Conservation (phyloP, 2,797 vertebrate genomes). For the Gila robusta region DNA sequence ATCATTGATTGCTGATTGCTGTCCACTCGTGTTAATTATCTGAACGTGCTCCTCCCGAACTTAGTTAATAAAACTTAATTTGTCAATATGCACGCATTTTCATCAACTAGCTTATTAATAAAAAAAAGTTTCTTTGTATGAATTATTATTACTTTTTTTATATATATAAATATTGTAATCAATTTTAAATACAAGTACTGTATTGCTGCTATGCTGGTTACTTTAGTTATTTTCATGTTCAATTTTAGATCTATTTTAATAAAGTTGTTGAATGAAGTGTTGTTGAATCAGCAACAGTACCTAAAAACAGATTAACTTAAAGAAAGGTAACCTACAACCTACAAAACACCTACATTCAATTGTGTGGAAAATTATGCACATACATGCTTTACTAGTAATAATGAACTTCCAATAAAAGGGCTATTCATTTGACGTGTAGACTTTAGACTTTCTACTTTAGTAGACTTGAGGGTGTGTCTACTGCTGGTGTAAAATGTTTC, state of each 20-base stretch:
- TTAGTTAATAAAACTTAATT: no score
- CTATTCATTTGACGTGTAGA: neutral
- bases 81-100: no score
- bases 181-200: no score
- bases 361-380: neutral
- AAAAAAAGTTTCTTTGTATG: no score
- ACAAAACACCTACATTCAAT: neutral
- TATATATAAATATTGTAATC: no score
- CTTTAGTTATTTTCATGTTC: no score
- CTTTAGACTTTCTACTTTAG: neutral
- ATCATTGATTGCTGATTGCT: no score
- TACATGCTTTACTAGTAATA: neutral
- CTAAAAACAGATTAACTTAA: neutral
- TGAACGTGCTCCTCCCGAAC: no score
- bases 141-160: no score
- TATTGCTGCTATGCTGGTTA: neutral
- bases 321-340: neutral
- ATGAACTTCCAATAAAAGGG: neutral
- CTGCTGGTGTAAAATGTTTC: neutral
- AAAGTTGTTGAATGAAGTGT: neutral
- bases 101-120: no score
- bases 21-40: no score
- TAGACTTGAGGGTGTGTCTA: conserved; percentile 20
- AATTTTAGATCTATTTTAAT: neutral
- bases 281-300: neutral